Evolutionary conservation across 2,888 invertebrate species (phyloP), one percentile per base, ranked within the genome.

Genomic region (Parnassius glacialis): DNA sequence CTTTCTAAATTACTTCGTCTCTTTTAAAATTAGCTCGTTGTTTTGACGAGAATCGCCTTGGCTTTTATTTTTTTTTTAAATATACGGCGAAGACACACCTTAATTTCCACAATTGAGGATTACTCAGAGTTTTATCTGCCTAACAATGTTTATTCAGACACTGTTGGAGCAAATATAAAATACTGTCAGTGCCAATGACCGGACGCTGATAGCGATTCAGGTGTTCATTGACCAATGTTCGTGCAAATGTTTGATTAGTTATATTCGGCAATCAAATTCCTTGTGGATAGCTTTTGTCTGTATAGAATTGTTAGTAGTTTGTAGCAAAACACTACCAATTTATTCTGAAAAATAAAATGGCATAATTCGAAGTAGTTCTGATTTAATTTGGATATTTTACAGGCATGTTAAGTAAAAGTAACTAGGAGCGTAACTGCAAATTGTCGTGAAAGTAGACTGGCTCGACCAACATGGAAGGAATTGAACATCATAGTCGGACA

Each of bases 161-260:
- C 5, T 48, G 43, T 11, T 50, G 41, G 20, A 2, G 48, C 56
- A 56, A 56, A 56, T 56, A 56, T 56, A 56, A 59, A 59, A 59
- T 53, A 41, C 34, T 44, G 45, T 51, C 9, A 41, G 48, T 47
- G 54, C 43, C 50, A 60, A 60, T 62, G 71, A 72, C 72, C 75
- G 59, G 54, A 47, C 61, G 10, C 55, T 68, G 64, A 68, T 69
- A 74, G 64, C 64, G 67, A 58, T 70, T 67, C 74, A 73, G 75
- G 72, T 73, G 72, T 68, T 67, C 67, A 43, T 43, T 56, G 25
- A 11, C 57, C 13, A 34, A 41, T 57, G 52, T 59, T 52, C 45
- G 58, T 1, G 12, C 52, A 58, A 52, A 52, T 52, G n/a, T 59
- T 59, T 45, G 52, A 56, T 34, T 10, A 48, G 16, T 9, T 16